Conservation (phyloP, 2,797 vertebrate species). For the Dendrocincla fuliginosa region DNA sequence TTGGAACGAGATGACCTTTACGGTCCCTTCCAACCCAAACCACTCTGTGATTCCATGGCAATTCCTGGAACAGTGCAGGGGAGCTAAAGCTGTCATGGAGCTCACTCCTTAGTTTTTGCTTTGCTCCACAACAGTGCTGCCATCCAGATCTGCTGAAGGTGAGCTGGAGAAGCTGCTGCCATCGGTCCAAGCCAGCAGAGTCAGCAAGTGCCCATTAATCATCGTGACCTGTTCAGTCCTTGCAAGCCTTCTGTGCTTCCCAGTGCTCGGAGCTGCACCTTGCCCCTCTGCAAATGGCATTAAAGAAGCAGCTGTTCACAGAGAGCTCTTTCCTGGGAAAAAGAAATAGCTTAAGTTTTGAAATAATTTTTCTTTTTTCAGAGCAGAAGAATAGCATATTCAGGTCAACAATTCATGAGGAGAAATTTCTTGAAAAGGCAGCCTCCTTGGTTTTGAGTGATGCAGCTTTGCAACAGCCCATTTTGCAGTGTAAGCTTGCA, state of each 20-base stretch:
- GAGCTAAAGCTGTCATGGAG: background rate
- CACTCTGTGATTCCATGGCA: fast-evolving
- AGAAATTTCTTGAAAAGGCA: background rate
- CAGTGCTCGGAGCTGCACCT: background rate
- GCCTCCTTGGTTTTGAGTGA: background rate
- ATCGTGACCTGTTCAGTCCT: background rate
- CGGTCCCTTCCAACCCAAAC: background rate
- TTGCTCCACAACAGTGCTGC: background rate
- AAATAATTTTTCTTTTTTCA: background rate
- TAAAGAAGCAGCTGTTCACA: background rate
- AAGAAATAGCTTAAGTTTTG: background rate
- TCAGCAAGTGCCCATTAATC: conserved; percentile 20
- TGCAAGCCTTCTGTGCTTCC: background rate
- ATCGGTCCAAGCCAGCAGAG: background rate
- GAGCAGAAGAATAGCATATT: background rate
- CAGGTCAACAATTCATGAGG: background rate
- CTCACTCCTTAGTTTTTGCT: background rate
- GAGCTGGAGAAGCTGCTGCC: conserved; percentile 26
- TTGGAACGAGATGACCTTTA: background rate
- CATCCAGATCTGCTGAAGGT: background rate
- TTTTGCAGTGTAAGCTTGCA: background rate
- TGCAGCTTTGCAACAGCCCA: background rate
- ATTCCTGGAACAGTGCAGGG: background rate
- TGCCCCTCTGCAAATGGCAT: background rate
- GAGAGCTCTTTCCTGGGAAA: background rate